Base-by-base conservation (phyloP, 2,888 invertebrate species). In the Stenurella melanura region DNA sequence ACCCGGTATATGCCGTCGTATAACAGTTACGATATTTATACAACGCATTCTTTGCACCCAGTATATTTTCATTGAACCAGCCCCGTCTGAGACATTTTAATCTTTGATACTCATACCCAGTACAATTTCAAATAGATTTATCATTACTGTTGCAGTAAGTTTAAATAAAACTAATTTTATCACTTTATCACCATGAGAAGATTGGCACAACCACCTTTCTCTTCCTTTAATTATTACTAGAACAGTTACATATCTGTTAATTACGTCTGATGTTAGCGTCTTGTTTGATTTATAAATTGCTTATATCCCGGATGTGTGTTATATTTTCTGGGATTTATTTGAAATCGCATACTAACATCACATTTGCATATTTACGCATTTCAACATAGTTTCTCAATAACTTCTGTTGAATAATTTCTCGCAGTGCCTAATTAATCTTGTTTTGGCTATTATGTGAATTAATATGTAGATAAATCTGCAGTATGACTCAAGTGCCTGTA, bases 191-290 rank as follows among this genome's bases (percentile, higher is more conserved):
- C n/a, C 3, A 19, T 19, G 42, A 64, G 42, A 70, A 63, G 19
- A 66, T 56, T 60, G 64, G 63, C 38, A 26, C 12, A 56, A 38
- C 21, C 67, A 69, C 73, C 69, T 76, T 73, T 73, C 73, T 76
- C 76, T 76, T 76, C 64, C 73, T 73, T 57, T 69, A 68, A 69
- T 76, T 76, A 76, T 63, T 38, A 54, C 26, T 58, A 60, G 26
- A 57, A 68, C 57, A 66, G 76, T 60, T 70, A 70, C 69, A 56
- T 60, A 60, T 38, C 34, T 70, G 19, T 19, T 70, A 70, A 70
- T 70, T 70, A 50, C 58, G 30, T 10, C 9, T 26, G 57, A 34
- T 58, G 60, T 18, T 58, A 38, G 19, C 21, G 30, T 64, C 6
- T 21, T 60, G 42, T 61, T 60, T 70, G 38, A 19, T 70, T 70